These are phyloP conservation scores for Neocrepidodera transversa DNA, from an alignment of 2,888 invertebrate species.

Conservation along the genomic window DNA sequence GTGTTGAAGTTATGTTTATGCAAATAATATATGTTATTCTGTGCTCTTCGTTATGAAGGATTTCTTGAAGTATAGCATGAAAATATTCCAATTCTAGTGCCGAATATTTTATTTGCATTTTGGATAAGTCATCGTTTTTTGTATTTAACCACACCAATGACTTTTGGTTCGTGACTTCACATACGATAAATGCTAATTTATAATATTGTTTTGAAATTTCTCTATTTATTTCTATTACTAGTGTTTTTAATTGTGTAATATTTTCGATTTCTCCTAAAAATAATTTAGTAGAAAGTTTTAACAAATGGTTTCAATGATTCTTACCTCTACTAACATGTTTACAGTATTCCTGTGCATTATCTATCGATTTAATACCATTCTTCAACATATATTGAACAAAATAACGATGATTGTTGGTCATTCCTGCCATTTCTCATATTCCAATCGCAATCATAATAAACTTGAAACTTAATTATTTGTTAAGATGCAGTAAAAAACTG, in stretches of 20 bases:
- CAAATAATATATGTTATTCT: slow-evolving; percentile 46
- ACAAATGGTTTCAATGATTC: background rate
- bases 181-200: slow-evolving; percentile 47
- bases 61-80: slow-evolving; percentile 51
- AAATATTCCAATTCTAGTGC: slow-evolving; percentile 53
- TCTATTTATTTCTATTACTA: slow-evolving; percentile 49
- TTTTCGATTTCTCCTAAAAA: slow-evolving; percentile 40
- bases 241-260: slow-evolving; percentile 40
- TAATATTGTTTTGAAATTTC: slow-evolving; percentile 50
- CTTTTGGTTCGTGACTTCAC: slow-evolving; percentile 51
- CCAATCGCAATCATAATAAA: background rate
- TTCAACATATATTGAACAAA: slow-evolving; percentile 52
- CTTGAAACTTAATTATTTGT: too few species aligned
- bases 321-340: slow-evolving; percentile 41
- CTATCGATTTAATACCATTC: slow-evolving; percentile 45
- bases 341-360: slow-evolving; percentile 45
- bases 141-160: slow-evolving; percentile 50
- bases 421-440: background rate
- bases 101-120: slow-evolving; percentile 47
- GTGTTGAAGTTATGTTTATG: slow-evolving; percentile 50
- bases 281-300: background rate
- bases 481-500: too few species aligned
- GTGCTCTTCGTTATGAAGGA: slow-evolving; percentile 47
- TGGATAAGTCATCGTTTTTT: slow-evolving; percentile 51
- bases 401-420: slow-evolving; percentile 40